Base-by-base conservation (phyloP, 2,113 vertebrate species). In the Polypterus senegalus region DNA sequence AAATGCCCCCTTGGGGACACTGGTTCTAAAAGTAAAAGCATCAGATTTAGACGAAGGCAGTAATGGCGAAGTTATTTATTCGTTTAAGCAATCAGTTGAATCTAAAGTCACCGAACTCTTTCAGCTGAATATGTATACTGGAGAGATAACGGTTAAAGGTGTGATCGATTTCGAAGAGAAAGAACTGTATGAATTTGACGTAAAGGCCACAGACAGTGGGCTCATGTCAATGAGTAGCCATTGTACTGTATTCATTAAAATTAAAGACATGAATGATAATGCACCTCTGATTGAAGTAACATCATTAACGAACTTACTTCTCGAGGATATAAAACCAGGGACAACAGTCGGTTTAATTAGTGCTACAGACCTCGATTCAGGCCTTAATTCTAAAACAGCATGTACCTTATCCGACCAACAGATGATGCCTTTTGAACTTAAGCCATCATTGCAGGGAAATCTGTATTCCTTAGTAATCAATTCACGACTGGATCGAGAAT, bases 41-140 rank as follows among this genome's bases (percentile, higher is more conserved):
- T 78, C 74, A 0, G 86, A 88, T 64, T 65, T 46, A n/a, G 86
- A 88, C 2, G 81, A 86, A 7, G 85, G 83, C 0, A 1, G 67
- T 9, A 83, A 88, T 1, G 77, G 75, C 0, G 75, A 82, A 3
- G 69, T 89, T 10, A 62, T 57, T 2, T 90, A 88, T 60, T 76
- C 79, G 6, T 88, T 88, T 60, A 84, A 77, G 61, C 76, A 82
- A 4, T 77, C 82, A 49, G 79, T 83, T 0, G 75, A 81, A 57
- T 77, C 78, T 45, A 80, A 69, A 53, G 73, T 79, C 1, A 71
- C 68, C 7, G 57, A 73, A 1, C 54, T 79, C 43, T 91, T 92
- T 67, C 62, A 68, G 0, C 68, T 84, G 0, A 62, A 79, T 11
- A 9, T 11, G 7, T 44, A 4, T 27, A 57, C 56, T 7, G 56